A percentile compares a stretch with the other conserved stretches of the same genome.
These are phyloP conservation scores for Oceanodroma tethys DNA, from an alignment of 2,113 vertebrate species.

Conservation along the genomic window DNA sequence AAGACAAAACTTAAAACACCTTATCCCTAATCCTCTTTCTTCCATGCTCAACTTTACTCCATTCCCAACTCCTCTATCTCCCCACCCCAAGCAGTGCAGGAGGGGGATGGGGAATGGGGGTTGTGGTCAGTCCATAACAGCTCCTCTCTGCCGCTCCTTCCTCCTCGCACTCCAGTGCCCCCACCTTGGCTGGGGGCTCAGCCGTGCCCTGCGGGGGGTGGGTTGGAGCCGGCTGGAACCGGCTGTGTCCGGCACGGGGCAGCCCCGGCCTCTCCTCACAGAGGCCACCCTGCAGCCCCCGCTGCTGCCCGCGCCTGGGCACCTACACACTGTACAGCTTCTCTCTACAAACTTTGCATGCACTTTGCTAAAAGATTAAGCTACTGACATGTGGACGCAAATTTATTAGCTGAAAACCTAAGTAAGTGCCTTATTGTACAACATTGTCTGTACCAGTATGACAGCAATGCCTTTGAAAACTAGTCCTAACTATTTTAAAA, in stretches of 20 bases:
- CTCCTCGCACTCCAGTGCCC: no score
- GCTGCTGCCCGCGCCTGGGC: accelerated
- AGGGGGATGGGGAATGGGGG: accelerated
- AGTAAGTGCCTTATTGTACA: not conserved
- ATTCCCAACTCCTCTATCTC: not conserved
- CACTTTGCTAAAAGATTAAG: not conserved
- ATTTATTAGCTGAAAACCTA: not conserved
- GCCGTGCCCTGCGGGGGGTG: accelerated
- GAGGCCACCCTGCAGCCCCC: accelerated
- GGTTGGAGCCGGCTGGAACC: accelerated
- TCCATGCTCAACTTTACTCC: not conserved
- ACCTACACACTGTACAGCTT: accelerated
- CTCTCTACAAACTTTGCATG: not conserved
- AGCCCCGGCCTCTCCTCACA: not conserved
- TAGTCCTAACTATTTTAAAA: not conserved
- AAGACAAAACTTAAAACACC: not conserved
- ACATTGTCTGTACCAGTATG: not conserved
- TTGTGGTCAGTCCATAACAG: accelerated
- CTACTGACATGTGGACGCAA: not conserved
- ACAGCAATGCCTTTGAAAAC: not conserved
- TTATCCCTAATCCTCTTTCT: not conserved
- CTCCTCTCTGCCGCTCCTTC: not conserved
- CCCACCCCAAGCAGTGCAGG: not conserved
- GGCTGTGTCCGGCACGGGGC: accelerated
- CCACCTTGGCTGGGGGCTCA: accelerated